Evolutionary conservation across 2,113 vertebrate species (phyloP).

Genomic region (Lepidiolamprologus cunningtoni): DNA sequence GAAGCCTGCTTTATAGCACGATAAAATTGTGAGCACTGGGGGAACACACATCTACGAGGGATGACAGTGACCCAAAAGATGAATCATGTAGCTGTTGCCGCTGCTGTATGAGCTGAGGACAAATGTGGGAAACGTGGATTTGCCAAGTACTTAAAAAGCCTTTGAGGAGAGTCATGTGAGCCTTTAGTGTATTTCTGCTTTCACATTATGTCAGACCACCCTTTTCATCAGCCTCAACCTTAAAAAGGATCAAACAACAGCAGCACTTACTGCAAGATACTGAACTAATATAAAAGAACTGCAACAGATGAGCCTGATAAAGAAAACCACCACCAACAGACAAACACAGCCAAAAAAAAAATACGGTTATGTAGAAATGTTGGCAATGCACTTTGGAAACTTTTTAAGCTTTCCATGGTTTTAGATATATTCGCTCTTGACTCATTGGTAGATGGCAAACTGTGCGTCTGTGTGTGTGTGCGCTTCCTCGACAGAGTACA

Average conservation of each 20-base stretch:
- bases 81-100: slow-evolving; percentile 15
- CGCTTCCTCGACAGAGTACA: slow-evolving; percentile 32
- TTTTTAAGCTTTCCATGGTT: neutral
- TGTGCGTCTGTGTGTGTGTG: neutral
- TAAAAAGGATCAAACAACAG: neutral
- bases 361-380: neutral
- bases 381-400: slow-evolving; percentile 25
- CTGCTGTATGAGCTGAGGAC: neutral
- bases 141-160: slow-evolving; percentile 18
- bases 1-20: neutral
- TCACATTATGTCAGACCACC: neutral
- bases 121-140: slow-evolving; percentile 25
- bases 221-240: neutral
- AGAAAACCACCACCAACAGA: neutral
- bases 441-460: neutral
- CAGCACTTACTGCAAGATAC: neutral
- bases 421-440: slow-evolving; percentile 6
- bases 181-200: neutral
- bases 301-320: neutral
- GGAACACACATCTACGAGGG: slow-evolving; percentile 3
- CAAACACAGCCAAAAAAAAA: neutral
- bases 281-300: neutral
- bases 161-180: neutral
- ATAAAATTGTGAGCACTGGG: neutral
- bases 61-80: neutral